Conservation (phyloP, 2,797 vertebrate genomes). For the Setipinna tenuifilis region DNA sequence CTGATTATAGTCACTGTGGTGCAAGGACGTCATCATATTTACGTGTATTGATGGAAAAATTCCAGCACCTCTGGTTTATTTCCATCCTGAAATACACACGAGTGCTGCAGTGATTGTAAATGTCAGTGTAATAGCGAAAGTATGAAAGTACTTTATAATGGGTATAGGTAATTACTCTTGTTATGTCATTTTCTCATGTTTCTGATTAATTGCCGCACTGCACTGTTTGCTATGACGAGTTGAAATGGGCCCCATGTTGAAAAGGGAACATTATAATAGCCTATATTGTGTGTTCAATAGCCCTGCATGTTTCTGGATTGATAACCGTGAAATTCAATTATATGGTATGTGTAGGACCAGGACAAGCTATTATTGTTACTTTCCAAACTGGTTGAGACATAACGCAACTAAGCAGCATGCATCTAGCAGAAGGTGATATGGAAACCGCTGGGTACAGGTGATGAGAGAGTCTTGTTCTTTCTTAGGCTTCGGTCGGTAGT, state of each 20-base stretch:
- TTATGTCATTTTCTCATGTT: background rate
- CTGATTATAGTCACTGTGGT: background rate
- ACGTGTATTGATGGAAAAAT: background rate
- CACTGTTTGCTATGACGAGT: background rate
- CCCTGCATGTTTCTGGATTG: background rate
- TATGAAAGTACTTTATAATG: background rate
- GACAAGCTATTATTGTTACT: constrained; percentile 3
- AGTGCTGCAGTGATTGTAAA: background rate
- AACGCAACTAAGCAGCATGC: background rate
- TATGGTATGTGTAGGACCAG: background rate
- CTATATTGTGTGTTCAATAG: background rate
- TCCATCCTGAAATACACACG: background rate
- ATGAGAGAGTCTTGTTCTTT: background rate
- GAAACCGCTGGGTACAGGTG: background rate
- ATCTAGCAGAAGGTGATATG: background rate
- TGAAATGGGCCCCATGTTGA: background rate
- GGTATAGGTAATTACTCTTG: background rate
- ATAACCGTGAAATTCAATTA: constrained; percentile 10
- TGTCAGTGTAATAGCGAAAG: background rate
- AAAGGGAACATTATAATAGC: background rate
- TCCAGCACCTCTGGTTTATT: background rate
- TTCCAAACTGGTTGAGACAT: background rate
- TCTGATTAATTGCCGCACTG: background rate
- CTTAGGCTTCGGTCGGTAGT: background rate
- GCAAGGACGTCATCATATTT: background rate